Evolutionary conservation across 1,140 invertebrate species (phyloP), one percentile per base, ranked within the genome.

Genomic region (Gonatopus flavifemur): DNA sequence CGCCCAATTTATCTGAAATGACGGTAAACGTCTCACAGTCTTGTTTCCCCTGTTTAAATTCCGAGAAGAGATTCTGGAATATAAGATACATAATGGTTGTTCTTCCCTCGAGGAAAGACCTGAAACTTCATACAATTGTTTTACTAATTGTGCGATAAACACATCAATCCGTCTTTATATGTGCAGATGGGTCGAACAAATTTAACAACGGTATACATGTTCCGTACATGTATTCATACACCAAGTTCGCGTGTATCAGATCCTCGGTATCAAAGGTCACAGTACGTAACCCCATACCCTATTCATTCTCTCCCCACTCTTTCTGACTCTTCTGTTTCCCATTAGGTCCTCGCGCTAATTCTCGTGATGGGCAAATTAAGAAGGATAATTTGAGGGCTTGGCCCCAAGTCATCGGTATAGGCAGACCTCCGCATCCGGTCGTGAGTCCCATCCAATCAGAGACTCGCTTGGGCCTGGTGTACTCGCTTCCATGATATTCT

Each of bases 351-450:
- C 51, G 38, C 38, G 51, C 46, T 53, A 53, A 50, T 54, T 52
- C 52, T 49, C 52, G 39, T 51, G 48, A 59, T 30, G 48, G 45
- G 51, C 53, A 48, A 59, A 59, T 59, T 55, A 55, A 59, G 52
- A 59, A 32, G 44, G 56, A 59, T 59, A 49, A 54, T 54, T 50
- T 47, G 8, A 52, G 42, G 38, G 42, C 30, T 36, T 31, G 41
- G 31, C 35, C 20, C 44, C 36, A n/a, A n/a, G n/a, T n/a, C n/a
- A n/a, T n/a, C n/a, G 22, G 19, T 30, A 33, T 24, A n/a, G 49
- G 19, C 42, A 40, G 36, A 45, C 42, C 49, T 46, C 30, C 42
- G 22, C 42, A 52, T 55, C 49, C 53, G 53, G 42, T 39, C 16
- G 15, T 12, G 12, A 13, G 3, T 18, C 10, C 12, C 25, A 12